phyloP scores from a whole-genome alignment of 2,797 vertebrate genomes.

The Eulemur coronatus region DNA sequence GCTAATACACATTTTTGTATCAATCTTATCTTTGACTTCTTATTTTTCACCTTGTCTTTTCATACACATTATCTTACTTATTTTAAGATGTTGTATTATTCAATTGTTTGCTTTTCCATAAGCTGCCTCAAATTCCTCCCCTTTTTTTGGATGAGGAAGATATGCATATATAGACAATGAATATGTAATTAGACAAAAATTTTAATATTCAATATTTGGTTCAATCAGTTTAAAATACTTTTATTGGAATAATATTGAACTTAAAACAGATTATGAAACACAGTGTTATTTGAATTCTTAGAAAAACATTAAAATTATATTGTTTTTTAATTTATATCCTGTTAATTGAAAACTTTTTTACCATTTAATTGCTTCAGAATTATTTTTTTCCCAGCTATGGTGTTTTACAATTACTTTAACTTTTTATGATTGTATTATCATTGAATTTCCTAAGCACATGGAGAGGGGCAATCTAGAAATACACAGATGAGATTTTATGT shows the following conservation, averaged over 20 bases:
- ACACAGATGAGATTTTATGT: background rate
- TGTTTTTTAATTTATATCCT: background rate
- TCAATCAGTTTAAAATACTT: constrained; percentile 13
- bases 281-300: background rate
- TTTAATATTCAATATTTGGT: background rate
- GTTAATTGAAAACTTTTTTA: background rate
- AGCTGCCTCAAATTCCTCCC: background rate
- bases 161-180: background rate
- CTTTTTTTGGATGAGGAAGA: background rate
- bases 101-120: background rate
- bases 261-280: constrained; percentile 33
- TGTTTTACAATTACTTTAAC: constrained; percentile 33
- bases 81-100: background rate
- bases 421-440: constrained; percentile 8
- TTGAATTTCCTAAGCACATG: constrained; percentile 23
- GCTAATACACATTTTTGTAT: background rate
- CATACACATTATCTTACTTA: background rate
- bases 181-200: background rate
- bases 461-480: background rate
- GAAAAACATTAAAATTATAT: constrained; percentile 19
- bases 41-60: constrained; percentile 5
- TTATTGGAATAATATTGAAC: constrained; percentile 3
- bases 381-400: constrained; percentile 7
- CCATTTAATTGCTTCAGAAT: constrained; percentile 39
- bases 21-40: background rate